Evolutionary conservation across 37 sponge, comb jelly and placozoan genomes (phyloP), one percentile per base, ranked within the genome.

Genomic region (Oopsacas minuta): DNA sequence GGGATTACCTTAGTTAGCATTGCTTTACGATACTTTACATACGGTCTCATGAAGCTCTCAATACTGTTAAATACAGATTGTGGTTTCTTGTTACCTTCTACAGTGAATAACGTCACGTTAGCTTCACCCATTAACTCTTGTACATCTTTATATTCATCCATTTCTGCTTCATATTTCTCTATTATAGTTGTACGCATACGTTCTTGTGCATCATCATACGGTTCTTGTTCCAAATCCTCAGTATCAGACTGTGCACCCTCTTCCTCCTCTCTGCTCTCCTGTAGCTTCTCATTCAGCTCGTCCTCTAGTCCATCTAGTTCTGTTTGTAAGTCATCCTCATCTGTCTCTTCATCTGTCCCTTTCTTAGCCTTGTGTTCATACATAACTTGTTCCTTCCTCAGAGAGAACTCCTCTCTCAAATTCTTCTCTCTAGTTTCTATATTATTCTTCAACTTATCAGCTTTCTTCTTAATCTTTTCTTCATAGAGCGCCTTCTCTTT

Each of bases 131-230:
- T 39, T 0, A 87, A 83, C 23, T 97, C 95, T 94, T 96, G 83
- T 35, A 85, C 35, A 22, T 37, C 52, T 8, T 38, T 3, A 22
- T 85, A 37, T 38, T 37, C 37, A 39, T 53, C 37, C 83, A 82
- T 92, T 37, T 92, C 89, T 39, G 91, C 93, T 38, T 97, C 97
- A 52, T 51, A 91, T 83, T 83, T 87, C 38, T 97, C 97, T 36
- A 61, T 69, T 3, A 97, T 32, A 0, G 85, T 52, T 0, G 84
- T 61, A 17, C 83, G 88, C 52, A 94, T 90, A 84, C 97, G 86
- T 38, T 94, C 91, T 35, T 17, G 82, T n/a, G 92, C 95, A 7
- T 88, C 92, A 36, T 5, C 83, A 20, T 69, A 75, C 38, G 88
- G 83, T 69, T 88, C 88, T 37, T 88, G 85, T 36, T 88, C 88